Evolutionary conservation across 2,113 vertebrate species (phyloP), one percentile per base, ranked within the genome.

Genomic region (Rhinoderma darwinii): DNA sequence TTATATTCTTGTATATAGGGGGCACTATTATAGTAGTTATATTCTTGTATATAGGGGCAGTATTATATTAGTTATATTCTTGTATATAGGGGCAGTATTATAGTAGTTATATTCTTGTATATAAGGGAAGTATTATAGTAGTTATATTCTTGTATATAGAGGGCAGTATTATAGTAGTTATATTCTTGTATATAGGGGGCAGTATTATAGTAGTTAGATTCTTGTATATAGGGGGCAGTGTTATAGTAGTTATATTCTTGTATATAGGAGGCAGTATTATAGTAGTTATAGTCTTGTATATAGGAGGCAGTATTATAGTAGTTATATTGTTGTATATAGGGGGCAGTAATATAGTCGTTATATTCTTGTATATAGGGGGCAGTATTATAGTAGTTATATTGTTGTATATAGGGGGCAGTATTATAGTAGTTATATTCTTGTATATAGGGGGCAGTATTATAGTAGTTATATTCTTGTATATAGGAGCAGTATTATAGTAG

Each of bases 121-220:
- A 63, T 63, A 27, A n/a, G 61, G 6, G 61, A n/a, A 63, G 61
- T 63, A 63, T 63, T 63, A 63, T 63, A 63, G 61, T 63, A 63
- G 61, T 63, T 63, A 63, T 63, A 63, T 63, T 63, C 61, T 30
- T 63, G 61, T 63, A 63, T 3, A 63, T 63, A 30, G 61, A n/a
- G 61, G 15, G 61, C 11, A 63, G 61, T 63, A 63, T 30, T 63
- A 63, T 63, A 63, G 61, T 63, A 63, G 61, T 63, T 63, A 63
- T 63, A 63, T 63, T 30, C 61, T 63, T 63, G 61, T 63, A 63
- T 11, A 63, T 63, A 30, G 61, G 61, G n/a, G 12, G 61, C 27
- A 63, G 61, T 32, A 63, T 63, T 63, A 63, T 63, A 63, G 61
- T 63, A 63, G 61, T 63, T 63, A 63, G 30, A 63, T 63, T 63